These are phyloP conservation scores for Coleophora deauratella DNA, from an alignment of 2,888 invertebrate species.

Conservation along the genomic window DNA sequence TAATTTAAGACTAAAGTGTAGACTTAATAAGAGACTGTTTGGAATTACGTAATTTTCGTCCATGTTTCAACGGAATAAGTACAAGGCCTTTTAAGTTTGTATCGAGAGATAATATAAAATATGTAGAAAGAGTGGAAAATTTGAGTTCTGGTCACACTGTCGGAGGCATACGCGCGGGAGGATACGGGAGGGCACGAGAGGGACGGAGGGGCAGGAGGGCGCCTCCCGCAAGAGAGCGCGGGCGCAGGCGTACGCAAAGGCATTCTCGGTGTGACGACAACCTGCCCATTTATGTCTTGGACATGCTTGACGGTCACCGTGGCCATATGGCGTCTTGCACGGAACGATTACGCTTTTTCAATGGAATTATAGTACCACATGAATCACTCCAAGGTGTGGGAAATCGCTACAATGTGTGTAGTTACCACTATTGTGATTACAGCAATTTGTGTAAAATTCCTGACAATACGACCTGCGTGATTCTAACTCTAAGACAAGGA, in stretches of 20 bases:
- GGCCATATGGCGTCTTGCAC: slow-evolving; percentile 64
- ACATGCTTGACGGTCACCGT: slow-evolving; percentile 62
- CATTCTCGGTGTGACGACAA: slow-evolving; percentile 69
- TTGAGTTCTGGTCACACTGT: neutral
- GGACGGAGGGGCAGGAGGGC: slow-evolving; percentile 18
- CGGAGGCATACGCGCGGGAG: slow-evolving; percentile 3
- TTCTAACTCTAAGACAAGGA: no score
- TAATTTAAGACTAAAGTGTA: neutral
- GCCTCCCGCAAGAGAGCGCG: slow-evolving; percentile 31
- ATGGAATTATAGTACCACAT: slow-evolving; percentile 46
- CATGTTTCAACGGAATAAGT: no score
- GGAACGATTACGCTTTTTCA: slow-evolving; percentile 47
- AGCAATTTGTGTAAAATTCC: slow-evolving; percentile 1
- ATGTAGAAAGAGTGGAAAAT: neutral
- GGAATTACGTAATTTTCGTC: no score
- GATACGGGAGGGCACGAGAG: slow-evolving; percentile 5
- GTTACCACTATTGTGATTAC: neutral
- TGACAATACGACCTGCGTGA: neutral
- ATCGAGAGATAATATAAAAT: no score
- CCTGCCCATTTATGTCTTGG: slow-evolving; percentile 72
- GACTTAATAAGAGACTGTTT: neutral
- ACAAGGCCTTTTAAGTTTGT: no score
- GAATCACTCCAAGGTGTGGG: slow-evolving; percentile 44
- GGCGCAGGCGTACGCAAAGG: slow-evolving; percentile 40
- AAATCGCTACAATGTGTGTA: slow-evolving; percentile 19